Evolutionary conservation across 1,140 invertebrate genomes (phyloP), one percentile per base, ranked within the genome.

Genomic region (Neodiprion fabricii): DNA sequence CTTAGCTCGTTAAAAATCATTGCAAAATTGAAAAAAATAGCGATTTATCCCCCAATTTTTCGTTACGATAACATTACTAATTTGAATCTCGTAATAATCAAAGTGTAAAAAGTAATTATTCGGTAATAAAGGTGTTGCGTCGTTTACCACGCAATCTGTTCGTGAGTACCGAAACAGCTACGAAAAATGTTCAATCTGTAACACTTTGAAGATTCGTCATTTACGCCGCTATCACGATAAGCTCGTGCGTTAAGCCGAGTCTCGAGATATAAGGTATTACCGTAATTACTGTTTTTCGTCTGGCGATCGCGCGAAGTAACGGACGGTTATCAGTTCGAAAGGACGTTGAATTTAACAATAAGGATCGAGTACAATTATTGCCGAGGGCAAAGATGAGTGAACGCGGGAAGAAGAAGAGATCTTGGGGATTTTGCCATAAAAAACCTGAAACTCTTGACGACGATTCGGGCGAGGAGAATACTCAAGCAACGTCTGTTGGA

Each of bases 401-500:
- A 7, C 67, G 23, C 17, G 67, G 67, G 12, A 69, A 7, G 7
- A 69, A 69, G 21, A 69, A 47, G 17, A 40, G 28, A 40, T 69
- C 67, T 23, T 69, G 67, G 5, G 67, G 67, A 69, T 69, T n/a
- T 9, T 81, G 80, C 48, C 67, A 66, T 1, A 48, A 77, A n/a
- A 79, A 79, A 71, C 67, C 80, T 10, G 48, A 79, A 71, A 81
- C 77, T 7, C 23, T 79, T 11, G 72, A 79, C 21, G 80, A 78
- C 7, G 79, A 81, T 47, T 75, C 53, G n/a, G 81, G 80, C 11
- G 80, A 81, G 28, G 40, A 47, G 5, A 21, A 69, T 11, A 14
- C 17, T 47, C 7, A 23, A 17, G 67, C 7, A 5, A 12, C 12
- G 67, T 28, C 71, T 10, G 9, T 12, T n/a, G 7, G 2, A 21